phyloP scores from a whole-genome alignment of 2,113 vertebrate genomes.

The Peromyscus maniculatus region DNA sequence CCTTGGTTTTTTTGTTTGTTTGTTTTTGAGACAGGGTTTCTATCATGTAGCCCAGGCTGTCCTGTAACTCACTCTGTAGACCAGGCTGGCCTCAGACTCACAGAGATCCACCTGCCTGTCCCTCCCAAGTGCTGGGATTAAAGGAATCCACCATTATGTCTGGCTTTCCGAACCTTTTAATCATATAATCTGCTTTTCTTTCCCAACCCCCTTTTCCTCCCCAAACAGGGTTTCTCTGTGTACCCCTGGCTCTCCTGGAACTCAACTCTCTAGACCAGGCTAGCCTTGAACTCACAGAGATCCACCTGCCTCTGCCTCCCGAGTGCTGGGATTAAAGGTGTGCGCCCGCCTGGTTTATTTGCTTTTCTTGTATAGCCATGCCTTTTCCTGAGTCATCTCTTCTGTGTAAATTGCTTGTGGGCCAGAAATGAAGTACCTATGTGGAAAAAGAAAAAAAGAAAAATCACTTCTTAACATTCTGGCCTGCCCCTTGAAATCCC shows the following conservation, averaged over 20 bases:
- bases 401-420: background rate
- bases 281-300: background rate
- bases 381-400: background rate
- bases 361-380: background rate
- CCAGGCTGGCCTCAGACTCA: too few relatives aligned
- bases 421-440: background rate
- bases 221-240: background rate
- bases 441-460: background rate
- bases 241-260: too few relatives aligned
- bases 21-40: background rate
- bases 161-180: too few relatives aligned
- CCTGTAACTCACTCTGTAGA: too few relatives aligned
- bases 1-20: background rate
- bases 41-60: background rate
- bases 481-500: too few relatives aligned
- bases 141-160: too few relatives aligned
- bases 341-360: background rate
- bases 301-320: background rate
- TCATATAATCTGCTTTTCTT: too few relatives aligned
- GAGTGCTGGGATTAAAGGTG: background rate
- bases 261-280: background rate
- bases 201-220: too few relatives aligned
- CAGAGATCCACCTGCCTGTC: too few relatives aligned
- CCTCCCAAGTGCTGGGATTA: too few relatives aligned
- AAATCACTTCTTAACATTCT: too few relatives aligned